Evolutionary conservation across 2,113 vertebrate genomes (phyloP).

Genomic region (Psittacus erithacus): DNA sequence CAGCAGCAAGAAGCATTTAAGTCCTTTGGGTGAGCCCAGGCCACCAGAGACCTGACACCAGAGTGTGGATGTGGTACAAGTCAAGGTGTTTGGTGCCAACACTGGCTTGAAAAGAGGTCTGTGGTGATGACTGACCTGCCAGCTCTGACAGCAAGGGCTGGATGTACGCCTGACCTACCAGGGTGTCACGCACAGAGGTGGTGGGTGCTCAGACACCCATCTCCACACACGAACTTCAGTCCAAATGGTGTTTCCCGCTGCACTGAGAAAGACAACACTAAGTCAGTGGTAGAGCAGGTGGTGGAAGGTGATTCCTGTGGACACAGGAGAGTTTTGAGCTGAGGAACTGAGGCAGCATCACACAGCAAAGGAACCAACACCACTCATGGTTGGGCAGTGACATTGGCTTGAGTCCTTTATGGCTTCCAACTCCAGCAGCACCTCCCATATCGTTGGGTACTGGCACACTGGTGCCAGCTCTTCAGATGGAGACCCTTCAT

Average conservation of each 20-base stretch:
- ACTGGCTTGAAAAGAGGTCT: background rate
- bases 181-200: background rate
- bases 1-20: background rate
- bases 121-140: fast-evolving
- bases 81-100: background rate
- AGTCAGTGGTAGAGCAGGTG: background rate
- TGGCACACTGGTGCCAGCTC: background rate
- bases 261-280: fast-evolving
- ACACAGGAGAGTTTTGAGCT: background rate
- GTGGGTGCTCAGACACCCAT: background rate
- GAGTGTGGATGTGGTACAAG: fast-evolving
- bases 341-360: background rate
- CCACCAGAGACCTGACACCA: fast-evolving
- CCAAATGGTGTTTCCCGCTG: background rate
- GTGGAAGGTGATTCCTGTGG: background rate
- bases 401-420: fast-evolving
- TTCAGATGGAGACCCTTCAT: background rate
- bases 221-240: background rate
- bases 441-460: fast-evolving
- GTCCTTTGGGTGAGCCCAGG: background rate
- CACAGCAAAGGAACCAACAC: background rate
- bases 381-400: background rate
- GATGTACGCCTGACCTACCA: background rate
- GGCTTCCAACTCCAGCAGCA: fast-evolving
- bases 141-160: background rate